Base-by-base conservation (phyloP, 2,888 invertebrate species). In the Caenorhabditis doughertyi region DNA sequence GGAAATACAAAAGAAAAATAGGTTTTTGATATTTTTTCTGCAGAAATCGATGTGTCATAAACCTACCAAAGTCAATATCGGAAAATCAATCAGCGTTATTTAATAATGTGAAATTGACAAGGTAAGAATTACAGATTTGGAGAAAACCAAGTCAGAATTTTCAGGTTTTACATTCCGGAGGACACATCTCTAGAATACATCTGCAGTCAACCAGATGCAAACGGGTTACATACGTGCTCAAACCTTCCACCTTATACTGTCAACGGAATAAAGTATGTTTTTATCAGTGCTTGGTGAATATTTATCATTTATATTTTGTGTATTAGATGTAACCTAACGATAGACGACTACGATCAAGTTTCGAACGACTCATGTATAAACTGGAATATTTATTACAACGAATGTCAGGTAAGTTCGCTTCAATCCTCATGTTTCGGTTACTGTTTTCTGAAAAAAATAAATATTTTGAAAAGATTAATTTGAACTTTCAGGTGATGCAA, bases 331-430 rank as follows among this genome's bases (percentile, higher is more conserved):
- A 91, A 91, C 60, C 81, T 90, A 32, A 90, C 91, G 5, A 72
- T 91, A 13, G 88, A 89, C 16, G 85, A 90, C 44, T 90, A 85
- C 77, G 89, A 89, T 71, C 79, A 87, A 81, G 87, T 89, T 18
- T 83, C 81, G 32, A 92, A 92, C 74, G 90, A 89, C 62, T 95
- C 95, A 51, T 99, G 99, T 93, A 96, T 99, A 89, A 96, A 99
- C 93, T 99, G 98, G 98, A 97, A 99, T 93, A 95, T 96, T 93
- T 99, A 99, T 93, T 99, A 98, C 93, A 96, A 96, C 67, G 95
- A 95, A 91, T 99, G 99, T 93, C 95, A 87, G 72, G 86, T 86
- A 39, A n/a, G 39, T n/a, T n/a, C n/a, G n/a, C n/a, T n/a, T n/a
- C n/a, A n/a, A n/a, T n/a, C n/a, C n/a, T n/a, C n/a, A n/a, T n/a